Percentiles rank a stretch among this genome's conserved stretches.
Evolutionary conservation across 2,113 vertebrate genomes (phyloP).

Genomic region (Dromaius novaehollandiae): DNA sequence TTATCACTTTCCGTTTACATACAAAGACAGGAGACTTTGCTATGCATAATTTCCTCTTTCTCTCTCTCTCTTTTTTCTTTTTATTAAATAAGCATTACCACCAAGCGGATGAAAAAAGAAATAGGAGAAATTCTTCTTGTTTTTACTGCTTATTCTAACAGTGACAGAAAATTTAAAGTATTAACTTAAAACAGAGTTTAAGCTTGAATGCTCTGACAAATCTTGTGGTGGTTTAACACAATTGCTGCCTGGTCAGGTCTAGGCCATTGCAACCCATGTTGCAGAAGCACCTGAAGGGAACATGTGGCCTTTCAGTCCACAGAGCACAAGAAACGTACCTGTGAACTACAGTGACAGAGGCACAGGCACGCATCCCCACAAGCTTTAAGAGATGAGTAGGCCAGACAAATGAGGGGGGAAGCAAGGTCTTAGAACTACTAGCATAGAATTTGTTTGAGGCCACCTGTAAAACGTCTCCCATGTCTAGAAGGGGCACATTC

Average conservation of each 20-base stretch:
- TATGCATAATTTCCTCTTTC: not conserved
- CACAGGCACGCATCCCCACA: not conserved
- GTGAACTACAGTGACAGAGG: accelerated
- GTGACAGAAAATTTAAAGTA: not conserved
- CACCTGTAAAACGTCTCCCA: not conserved
- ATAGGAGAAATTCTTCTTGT: not conserved
- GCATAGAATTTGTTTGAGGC: not conserved
- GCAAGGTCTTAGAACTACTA: not conserved
- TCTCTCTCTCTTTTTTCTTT: accelerated
- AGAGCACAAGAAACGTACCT: not conserved
- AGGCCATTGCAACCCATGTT: not conserved
- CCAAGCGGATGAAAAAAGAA: not conserved
- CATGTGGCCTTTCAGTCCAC: accelerated
- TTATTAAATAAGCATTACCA: not conserved
- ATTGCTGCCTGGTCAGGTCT: accelerated
- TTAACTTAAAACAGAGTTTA: not conserved
- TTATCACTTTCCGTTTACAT: accelerated
- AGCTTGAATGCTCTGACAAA: accelerated
- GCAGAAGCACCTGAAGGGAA: not conserved
- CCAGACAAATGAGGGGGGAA: accelerated
- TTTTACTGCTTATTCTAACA: not conserved
- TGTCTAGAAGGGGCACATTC: not conserved
- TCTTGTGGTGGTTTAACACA: not conserved
- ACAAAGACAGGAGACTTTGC: not conserved
- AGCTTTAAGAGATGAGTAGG: not conserved